Base-by-base conservation (phyloP, 2,888 invertebrate genomes). In the Herminia tarsipennalis region DNA sequence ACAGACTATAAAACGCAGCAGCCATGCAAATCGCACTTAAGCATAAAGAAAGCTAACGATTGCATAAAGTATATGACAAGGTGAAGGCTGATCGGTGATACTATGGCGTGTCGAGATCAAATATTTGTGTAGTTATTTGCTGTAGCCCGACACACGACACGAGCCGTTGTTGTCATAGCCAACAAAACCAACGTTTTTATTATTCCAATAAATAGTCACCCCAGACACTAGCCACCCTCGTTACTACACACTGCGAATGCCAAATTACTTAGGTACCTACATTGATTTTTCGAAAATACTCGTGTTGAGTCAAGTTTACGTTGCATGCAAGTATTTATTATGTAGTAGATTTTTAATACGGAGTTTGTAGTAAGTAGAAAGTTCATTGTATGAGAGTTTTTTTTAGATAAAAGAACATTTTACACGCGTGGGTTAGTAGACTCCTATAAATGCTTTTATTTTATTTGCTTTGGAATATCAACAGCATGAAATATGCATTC, bases 141-240 rank as follows among this genome's bases (percentile, higher is more conserved):
- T n/a, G 21, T 33, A 45, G 48, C n/a, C n/a, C n/a, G n/a, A n/a
- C n/a, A n/a, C n/a, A n/a, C n/a, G n/a, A n/a, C 61, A 48, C 48
- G 51, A 48, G 47, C 44, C 24, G 52, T 53, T 73, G 74, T 78
- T 76, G 76, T 78, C 72, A 65, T 34, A 73, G 76, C 62, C 66
- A 77, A 81, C 78, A 79, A 63, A 72, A 73, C 61, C 65, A 75
- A 82, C 79, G 78, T 63, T 78, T 78, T 78, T 83, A 83, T 81
- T 83, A 73, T 78, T 70, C 66, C 66, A 70, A 75, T 76, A 82
- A 82, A 83, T 78, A 78, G 47, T 70, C 66, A 77, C 81, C 83
- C 77, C 64, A 53, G n/a, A n/a, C 61, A 59, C 51, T 50, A 27
- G 59, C 61, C 73, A 74, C 86, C 88, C 86, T 78, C 44, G 37